Percentiles rank a stretch among this genome's conserved stretches.
Evolutionary conservation across 2,888 invertebrate genomes (phyloP).

Genomic region (Meganola albula): DNA sequence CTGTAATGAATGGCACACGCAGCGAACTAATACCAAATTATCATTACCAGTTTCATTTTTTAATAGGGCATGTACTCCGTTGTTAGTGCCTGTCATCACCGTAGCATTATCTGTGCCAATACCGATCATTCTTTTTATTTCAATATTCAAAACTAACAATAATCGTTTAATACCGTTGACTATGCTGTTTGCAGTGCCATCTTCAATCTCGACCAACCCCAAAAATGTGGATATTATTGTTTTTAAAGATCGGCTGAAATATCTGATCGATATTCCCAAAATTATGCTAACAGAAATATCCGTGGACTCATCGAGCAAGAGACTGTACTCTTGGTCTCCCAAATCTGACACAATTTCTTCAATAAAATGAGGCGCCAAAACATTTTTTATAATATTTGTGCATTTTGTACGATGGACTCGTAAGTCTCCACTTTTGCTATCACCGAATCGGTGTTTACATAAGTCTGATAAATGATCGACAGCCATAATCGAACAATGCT

Average conservation of each 20-base stretch:
- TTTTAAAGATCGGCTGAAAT: constrained; percentile 9
- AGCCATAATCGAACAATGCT: too few species aligned
- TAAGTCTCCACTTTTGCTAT: too few species aligned
- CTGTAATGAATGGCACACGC: constrained; percentile 30
- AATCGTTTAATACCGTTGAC: too few species aligned
- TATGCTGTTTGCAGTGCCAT: constrained; percentile 16
- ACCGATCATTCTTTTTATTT: constrained; percentile 25
- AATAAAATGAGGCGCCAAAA: constrained; percentile 13
- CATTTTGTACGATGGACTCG: constrained; percentile 14
- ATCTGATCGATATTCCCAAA: constrained; percentile 9
- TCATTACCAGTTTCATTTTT: constrained; percentile 16
- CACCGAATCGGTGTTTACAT: too few species aligned
- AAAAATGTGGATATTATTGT: constrained; percentile 13
- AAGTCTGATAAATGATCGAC: too few species aligned
- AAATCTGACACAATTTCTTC: constrained; percentile 12
- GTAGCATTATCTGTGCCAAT: constrained; percentile 27
- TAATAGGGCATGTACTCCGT: constrained; percentile 26
- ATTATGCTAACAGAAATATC: constrained; percentile 8
- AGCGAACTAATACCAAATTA: constrained; percentile 26
- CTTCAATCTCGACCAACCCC: constrained; percentile 14
- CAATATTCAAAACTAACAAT: constrained; percentile 11
- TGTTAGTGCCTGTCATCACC: constrained; percentile 1
- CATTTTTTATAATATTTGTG: constrained; percentile 13
- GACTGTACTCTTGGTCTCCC: constrained; percentile 10
- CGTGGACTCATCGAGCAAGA: constrained; percentile 12